A percentile compares a stretch with the other conserved stretches of the same genome.
Conservation (phyloP, 2,888 invertebrate genomes). For the Bhutanitis thaidina region DNA sequence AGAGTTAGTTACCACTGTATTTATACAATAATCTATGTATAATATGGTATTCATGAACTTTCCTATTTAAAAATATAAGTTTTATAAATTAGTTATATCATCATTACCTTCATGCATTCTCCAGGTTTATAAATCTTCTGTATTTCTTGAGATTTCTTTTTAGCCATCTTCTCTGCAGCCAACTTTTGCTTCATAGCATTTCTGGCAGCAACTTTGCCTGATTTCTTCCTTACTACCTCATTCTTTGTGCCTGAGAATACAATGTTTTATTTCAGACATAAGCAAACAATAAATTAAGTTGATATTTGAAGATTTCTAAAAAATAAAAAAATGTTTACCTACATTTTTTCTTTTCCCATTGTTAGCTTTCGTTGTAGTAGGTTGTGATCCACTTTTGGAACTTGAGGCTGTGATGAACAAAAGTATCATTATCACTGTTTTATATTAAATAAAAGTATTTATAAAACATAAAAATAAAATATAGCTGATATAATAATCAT, state of each 20-base stretch:
- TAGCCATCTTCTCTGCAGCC: constrained; percentile 35
- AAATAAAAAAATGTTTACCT: constrained; percentile 1
- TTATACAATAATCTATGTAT: background rate
- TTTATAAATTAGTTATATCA: no score
- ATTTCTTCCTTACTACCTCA: constrained; percentile 18
- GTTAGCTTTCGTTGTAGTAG: background rate
- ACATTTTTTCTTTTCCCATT: constrained; percentile 6
- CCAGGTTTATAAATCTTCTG: constrained; percentile 61
- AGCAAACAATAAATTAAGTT: no score
- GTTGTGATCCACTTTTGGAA: background rate
- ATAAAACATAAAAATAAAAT: no score
- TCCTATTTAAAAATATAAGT: no score
- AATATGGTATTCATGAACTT: no score
- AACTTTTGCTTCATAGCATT: constrained; percentile 31
- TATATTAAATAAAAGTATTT: no score
- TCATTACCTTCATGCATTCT: constrained; percentile 70
- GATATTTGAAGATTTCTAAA: background rate
- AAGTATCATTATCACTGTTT: no score
- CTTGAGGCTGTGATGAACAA: background rate
- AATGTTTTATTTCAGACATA: background rate
- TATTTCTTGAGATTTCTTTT: constrained; percentile 29
- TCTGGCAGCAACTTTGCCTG: constrained; percentile 13
- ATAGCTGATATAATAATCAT: no score
- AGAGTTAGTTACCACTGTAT: no score
- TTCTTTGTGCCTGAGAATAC: constrained; percentile 5